Conservation (phyloP, 2,797 vertebrate genomes). For the Sebastes steindachneri region DNA sequence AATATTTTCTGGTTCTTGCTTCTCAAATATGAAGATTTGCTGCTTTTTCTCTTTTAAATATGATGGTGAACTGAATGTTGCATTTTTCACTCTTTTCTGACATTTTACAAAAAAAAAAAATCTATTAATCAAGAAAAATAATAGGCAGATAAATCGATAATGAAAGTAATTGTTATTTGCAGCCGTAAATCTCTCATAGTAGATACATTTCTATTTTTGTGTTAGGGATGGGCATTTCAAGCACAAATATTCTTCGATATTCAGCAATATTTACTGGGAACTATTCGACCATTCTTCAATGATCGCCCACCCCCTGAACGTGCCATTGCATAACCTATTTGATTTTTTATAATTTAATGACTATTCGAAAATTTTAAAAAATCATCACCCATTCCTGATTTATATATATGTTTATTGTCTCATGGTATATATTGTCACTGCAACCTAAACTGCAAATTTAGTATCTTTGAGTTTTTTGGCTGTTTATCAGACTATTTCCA, state of each 20-base stretch:
- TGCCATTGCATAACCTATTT: too few species aligned
- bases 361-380: too few species aligned
- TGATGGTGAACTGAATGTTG: background rate
- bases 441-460: background rate
- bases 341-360: too few species aligned
- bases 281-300: too few species aligned
- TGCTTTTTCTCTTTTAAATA: background rate
- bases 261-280: too few species aligned
- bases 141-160: background rate
- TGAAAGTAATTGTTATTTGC: background rate
- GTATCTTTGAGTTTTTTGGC: background rate
- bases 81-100: background rate
- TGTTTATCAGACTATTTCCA: background rate
- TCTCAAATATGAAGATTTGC: background rate
- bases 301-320: too few species aligned
- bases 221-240: too few species aligned
- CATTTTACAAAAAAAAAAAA: background rate
- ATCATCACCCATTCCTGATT: too few species aligned
- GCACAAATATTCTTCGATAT: too few species aligned
- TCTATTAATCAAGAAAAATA: fast-evolving
- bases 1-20: background rate
- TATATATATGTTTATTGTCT: background rate
- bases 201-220: background rate
- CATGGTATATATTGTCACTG: background rate
- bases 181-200: background rate